These are phyloP conservation scores for Apodemus agrarius DNA, from an alignment of 2,797 vertebrate species.

Conservation along the genomic window DNA sequence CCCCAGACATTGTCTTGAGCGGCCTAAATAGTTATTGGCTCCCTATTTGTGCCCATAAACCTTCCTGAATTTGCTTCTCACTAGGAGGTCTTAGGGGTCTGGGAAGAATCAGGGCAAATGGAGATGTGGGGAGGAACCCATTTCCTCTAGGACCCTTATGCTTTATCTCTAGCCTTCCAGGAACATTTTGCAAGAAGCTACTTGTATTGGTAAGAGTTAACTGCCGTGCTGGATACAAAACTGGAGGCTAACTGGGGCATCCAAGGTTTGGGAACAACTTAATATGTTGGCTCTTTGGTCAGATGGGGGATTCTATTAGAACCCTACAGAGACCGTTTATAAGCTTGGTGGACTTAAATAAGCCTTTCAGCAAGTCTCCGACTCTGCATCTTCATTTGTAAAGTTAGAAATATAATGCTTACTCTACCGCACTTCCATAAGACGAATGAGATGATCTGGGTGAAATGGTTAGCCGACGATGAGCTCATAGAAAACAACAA, in stretches of 20 bases:
- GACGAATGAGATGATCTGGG: neutral
- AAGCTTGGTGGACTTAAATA: neutral
- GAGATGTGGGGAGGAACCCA: neutral
- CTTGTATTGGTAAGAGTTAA: neutral
- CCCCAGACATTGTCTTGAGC: neutral
- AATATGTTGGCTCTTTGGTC: neutral
- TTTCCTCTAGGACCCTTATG: neutral
- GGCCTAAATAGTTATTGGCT: neutral
- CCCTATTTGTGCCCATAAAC: neutral
- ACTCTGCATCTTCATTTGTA: constrained; percentile 26
- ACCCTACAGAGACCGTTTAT: neutral
- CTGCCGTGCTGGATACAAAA: neutral
- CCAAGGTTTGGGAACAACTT: neutral
- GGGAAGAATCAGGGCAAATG: neutral
- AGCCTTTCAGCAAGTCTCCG: constrained; percentile 16
- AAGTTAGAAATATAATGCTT: neutral
- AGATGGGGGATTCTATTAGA: neutral
- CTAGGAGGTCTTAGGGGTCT: neutral
- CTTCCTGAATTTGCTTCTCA: neutral
- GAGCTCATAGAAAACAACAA: neutral
- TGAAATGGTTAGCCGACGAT: neutral
- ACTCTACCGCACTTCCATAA: neutral
- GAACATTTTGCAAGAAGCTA: neutral
- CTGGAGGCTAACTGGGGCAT: neutral
- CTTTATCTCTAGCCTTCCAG: neutral